These are phyloP conservation scores for Vombatus ursinus DNA, from an alignment of 2,113 vertebrate genomes.

Conservation along the genomic window DNA sequence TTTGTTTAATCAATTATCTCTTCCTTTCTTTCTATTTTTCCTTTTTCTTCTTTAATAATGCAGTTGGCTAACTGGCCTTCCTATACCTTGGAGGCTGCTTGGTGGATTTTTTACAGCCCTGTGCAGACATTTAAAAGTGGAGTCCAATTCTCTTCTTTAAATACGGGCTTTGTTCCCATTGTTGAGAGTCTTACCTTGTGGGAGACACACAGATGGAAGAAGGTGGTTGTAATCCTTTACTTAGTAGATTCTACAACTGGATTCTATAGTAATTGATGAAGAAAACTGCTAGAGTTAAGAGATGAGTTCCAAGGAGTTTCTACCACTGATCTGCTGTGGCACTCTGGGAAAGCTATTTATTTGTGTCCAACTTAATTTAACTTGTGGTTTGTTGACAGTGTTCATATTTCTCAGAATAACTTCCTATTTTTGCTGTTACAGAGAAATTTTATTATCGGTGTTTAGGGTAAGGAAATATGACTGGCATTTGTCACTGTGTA, in stretches of 20 bases:
- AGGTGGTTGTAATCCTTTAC: background rate
- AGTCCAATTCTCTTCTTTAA: background rate
- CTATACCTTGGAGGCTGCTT: background rate
- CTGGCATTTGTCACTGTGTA: conserved; percentile 59
- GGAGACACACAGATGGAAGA: background rate
- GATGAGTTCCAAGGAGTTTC: background rate
- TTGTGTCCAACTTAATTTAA: conserved; percentile 79
- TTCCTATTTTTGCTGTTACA: background rate
- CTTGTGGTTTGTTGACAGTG: conserved; percentile 76
- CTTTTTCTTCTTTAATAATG: background rate
- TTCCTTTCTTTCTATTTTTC: background rate
- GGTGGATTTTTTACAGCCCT: background rate
- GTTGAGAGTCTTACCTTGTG: background rate
- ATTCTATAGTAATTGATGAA: background rate
- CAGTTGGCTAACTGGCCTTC: background rate
- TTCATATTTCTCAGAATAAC: conserved; percentile 75
- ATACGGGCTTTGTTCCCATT: background rate
- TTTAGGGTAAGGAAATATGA: background rate
- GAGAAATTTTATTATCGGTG: background rate
- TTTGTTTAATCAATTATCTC: conserved; percentile 2
- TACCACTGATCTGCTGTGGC: background rate
- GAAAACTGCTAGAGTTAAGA: background rate
- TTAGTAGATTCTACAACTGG: background rate
- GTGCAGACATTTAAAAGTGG: background rate
- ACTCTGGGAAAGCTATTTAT: background rate